A percentile compares a stretch with the other conserved stretches of the same genome.
Conservation (phyloP, 2,888 invertebrate genomes). For the Eucriotettix oculatus region DNA sequence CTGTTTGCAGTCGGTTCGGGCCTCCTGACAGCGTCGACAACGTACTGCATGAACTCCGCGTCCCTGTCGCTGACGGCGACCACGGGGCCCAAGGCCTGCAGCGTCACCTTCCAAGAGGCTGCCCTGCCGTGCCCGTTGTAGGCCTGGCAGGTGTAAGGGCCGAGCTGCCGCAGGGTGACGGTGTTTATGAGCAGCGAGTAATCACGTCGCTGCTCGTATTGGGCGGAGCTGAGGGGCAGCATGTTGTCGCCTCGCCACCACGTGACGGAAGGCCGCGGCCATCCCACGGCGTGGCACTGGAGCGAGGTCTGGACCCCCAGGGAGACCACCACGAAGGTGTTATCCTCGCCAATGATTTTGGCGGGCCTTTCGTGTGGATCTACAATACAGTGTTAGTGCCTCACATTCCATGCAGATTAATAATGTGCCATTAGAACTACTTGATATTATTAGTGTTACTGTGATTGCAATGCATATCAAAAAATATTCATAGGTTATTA, state of each 20-base stretch:
- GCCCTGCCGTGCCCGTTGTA: conserved; percentile 68
- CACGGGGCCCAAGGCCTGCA: conserved; percentile 57
- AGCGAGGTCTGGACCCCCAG: conserved; percentile 52
- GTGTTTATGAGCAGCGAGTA: conserved; percentile 57
- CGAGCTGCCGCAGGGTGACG: conserved; percentile 54
- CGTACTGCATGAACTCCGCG: conserved; percentile 37
- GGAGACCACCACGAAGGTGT: conserved; percentile 46
- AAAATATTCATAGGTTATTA: background rate
- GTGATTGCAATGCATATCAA: background rate
- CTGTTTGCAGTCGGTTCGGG: conserved; percentile 14
- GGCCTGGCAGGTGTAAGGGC: conserved; percentile 77
- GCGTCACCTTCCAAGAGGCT: conserved; percentile 55
- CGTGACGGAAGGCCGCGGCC: conserved; percentile 59
- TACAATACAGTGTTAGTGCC: conserved; percentile 20
- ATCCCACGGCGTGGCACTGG: conserved; percentile 67
- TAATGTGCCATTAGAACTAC: background rate
- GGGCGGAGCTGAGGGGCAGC: conserved; percentile 50
- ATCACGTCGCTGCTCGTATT: conserved; percentile 55
- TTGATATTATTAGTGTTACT: background rate
- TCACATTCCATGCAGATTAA: background rate
- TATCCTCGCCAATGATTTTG: conserved; percentile 48
- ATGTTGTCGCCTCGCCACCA: conserved; percentile 71
- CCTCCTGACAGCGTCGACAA: conserved; percentile 30
- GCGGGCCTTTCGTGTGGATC: conserved; percentile 36
- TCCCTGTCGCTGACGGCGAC: conserved; percentile 38